Conservation (phyloP, 2,797 vertebrate species). For the Champsocephalus esox region DNA sequence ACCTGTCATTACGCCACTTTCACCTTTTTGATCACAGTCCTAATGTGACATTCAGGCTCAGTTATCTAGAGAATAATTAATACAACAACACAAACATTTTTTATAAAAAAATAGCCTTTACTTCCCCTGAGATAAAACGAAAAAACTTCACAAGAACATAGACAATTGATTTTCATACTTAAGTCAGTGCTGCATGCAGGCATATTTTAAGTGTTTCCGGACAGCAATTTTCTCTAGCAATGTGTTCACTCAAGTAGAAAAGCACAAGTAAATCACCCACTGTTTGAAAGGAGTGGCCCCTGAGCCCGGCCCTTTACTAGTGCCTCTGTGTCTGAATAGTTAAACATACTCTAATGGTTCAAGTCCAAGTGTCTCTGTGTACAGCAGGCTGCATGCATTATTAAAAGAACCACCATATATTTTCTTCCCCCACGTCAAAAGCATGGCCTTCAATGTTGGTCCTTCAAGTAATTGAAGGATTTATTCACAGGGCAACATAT, state of each 20-base stretch:
- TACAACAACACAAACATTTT: constrained; percentile 3
- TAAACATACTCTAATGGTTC: constrained; percentile 37
- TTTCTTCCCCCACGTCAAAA: constrained; percentile 17
- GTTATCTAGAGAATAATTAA: constrained; percentile 10
- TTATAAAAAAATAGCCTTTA: constrained; percentile 70
- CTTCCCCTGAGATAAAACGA: constrained; percentile 48
- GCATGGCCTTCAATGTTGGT: constrained; percentile 13
- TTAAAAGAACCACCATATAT: constrained; percentile 19
- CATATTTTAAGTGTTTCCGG: constrained; percentile 44
- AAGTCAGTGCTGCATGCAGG: constrained; percentile 30
- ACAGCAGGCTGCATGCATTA: constrained; percentile 33
- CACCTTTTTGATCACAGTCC: constrained; percentile 59
- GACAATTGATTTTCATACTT: constrained; percentile 22
- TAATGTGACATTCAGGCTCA: constrained; percentile 1
- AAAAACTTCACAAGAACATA: constrained; percentile 42
- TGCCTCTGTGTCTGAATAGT: constrained; percentile 39
- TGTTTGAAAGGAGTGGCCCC: constrained; percentile 39
- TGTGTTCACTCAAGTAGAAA: constrained; percentile 36
- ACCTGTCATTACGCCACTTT: constrained; percentile 45
- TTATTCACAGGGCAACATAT: constrained; percentile 19
- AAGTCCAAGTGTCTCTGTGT: constrained; percentile 39
- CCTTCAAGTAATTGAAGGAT: constrained; percentile 44
- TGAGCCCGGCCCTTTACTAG: constrained; percentile 21
- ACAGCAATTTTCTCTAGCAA: constrained; percentile 41
- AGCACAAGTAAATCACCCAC: constrained; percentile 4